Percentiles rank a stretch among this genome's conserved stretches.
Evolutionary conservation across 2,888 invertebrate genomes (phyloP).

Genomic region (Cartodere bifasciata): DNA sequence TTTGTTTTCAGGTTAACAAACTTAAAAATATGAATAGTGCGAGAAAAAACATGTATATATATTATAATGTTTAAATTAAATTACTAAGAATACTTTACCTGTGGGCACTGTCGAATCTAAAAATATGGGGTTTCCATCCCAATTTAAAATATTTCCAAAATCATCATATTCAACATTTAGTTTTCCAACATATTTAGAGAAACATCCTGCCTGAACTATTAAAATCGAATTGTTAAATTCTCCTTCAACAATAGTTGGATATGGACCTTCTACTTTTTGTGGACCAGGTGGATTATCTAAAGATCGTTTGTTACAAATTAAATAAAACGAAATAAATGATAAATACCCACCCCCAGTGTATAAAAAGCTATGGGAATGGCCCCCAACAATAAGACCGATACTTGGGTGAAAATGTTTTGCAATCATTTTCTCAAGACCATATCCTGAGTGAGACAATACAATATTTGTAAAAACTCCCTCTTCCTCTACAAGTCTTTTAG

Average conservation of each 20-base stretch:
- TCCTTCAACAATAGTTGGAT: constrained; percentile 57
- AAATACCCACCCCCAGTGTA: constrained; percentile 40
- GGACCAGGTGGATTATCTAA: constrained; percentile 35
- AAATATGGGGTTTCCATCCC: constrained; percentile 58
- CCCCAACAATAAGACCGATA: constrained; percentile 78
- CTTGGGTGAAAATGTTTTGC: too few relatives aligned
- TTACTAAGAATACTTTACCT: too few relatives aligned
- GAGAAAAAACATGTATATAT: too few relatives aligned
- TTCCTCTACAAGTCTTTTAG: constrained; percentile 42
- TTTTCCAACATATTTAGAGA: constrained; percentile 66
- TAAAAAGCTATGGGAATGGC: constrained; percentile 70
- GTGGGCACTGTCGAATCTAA: too few relatives aligned
- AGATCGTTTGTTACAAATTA: constrained; percentile 12
- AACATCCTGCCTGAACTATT: constrained; percentile 60
- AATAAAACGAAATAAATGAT: constrained; percentile 4
- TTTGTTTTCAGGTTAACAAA: too few relatives aligned
- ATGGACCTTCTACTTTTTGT: constrained; percentile 45
- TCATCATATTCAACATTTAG: constrained; percentile 58
- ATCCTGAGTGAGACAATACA: constrained; percentile 72
- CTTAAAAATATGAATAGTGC: too few relatives aligned
- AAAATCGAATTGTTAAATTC: constrained; percentile 42
- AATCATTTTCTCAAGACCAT: constrained; percentile 52
- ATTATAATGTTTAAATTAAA: too few relatives aligned
- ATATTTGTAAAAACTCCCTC: constrained; percentile 65
- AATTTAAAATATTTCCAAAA: constrained; percentile 48